Evolutionary conservation across 2,888 invertebrate genomes (phyloP).

Genomic region (Xylota sylvarum): DNA sequence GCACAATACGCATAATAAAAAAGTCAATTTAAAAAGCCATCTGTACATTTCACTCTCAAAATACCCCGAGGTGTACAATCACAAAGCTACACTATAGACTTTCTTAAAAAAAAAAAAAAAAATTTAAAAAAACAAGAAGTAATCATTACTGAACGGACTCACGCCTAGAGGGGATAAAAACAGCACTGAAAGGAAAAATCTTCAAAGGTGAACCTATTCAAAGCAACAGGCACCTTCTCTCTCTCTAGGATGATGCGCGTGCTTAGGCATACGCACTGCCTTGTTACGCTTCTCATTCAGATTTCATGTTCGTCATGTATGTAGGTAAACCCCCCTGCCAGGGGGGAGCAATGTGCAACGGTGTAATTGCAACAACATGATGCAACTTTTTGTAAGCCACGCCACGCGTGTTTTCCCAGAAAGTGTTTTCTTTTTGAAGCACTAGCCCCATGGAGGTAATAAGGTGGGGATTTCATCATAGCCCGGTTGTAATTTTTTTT

Average conservation of each 20-base stretch:
- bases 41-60: constrained; percentile 41
- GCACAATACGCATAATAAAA: constrained; percentile 10
- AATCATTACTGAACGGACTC: constrained; percentile 37
- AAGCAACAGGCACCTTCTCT: constrained; percentile 37
- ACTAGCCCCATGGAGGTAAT: background rate
- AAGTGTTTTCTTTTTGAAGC: constrained; percentile 28
- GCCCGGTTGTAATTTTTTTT: constrained; percentile 31
- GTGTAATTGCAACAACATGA: constrained; percentile 68
- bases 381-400: constrained; percentile 53
- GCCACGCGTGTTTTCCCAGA: constrained; percentile 51
- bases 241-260: constrained; percentile 32
- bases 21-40: constrained; percentile 20
- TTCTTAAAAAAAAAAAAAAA: constrained; percentile 47
- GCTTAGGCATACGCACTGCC: constrained; percentile 26
- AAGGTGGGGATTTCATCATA: constrained; percentile 60
- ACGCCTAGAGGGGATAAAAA: constrained; percentile 3
- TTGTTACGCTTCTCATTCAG: constrained; percentile 39
- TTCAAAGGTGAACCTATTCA: constrained; percentile 32
- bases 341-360: constrained; percentile 18
- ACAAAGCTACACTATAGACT: constrained; percentile 40
- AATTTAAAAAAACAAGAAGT: constrained; percentile 21
- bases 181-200: constrained; percentile 20
- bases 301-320: constrained; percentile 57
- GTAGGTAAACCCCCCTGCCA: no score
- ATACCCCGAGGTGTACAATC: constrained; percentile 46